Conservation (phyloP, 2,113 vertebrate genomes). For the Azemiops feae region DNA sequence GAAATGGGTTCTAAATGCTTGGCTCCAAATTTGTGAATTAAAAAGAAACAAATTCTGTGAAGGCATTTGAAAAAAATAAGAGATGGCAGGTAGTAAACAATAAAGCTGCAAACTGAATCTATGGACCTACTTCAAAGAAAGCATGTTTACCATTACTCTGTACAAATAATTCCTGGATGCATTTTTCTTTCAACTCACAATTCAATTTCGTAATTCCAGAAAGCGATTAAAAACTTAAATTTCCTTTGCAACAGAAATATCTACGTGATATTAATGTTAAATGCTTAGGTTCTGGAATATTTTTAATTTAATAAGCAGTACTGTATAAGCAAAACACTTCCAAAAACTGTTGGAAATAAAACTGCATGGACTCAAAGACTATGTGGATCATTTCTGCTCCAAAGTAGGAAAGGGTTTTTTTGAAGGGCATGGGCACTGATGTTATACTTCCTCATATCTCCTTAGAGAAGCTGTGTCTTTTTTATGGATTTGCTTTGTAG, state of each 20-base stretch:
- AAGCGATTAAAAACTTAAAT: not conserved
- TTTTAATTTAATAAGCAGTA: not conserved
- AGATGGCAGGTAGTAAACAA: constrained; percentile 38
- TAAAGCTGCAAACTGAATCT: not conserved
- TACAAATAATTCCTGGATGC: constrained; percentile 54
- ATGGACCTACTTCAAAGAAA: not conserved
- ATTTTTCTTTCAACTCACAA: constrained; percentile 6
- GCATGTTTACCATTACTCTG: not conserved
- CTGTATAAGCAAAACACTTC: not conserved
- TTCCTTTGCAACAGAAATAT: not conserved
- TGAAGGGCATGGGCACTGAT: not conserved
- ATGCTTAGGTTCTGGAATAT: not conserved
- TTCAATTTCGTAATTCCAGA: not conserved
- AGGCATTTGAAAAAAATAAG: constrained; percentile 46
- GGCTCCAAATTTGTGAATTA: constrained; percentile 35
- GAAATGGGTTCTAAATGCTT: constrained; percentile 25
- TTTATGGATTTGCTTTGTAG: not conserved
- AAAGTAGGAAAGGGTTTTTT: not conserved
- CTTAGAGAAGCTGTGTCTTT: not conserved
- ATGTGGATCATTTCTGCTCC: not conserved
- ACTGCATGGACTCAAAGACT: not conserved
- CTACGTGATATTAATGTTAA: not conserved
- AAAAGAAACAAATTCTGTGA: constrained; percentile 47
- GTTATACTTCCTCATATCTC: not conserved
- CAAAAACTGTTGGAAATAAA: not conserved